Evolutionary conservation across 2,797 vertebrate species (phyloP).

Genomic region (Capromys pilorides): DNA sequence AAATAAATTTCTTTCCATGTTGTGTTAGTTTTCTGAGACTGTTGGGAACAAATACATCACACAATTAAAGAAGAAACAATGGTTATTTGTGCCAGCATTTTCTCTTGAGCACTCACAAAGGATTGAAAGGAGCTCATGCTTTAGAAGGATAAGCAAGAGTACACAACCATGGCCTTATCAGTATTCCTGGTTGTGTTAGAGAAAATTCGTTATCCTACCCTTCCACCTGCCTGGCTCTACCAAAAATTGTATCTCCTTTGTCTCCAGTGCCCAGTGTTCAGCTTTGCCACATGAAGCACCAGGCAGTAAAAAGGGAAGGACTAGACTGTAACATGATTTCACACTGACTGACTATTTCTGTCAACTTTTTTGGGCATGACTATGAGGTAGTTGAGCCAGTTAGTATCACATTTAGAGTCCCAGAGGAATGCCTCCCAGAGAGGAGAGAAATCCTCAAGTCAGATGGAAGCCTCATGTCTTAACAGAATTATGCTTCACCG

Average conservation of each 20-base stretch:
- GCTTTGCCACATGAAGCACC: slow-evolving; percentile 28
- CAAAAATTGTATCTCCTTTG: slow-evolving; percentile 2
- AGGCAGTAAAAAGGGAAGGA: background rate
- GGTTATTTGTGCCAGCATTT: slow-evolving; percentile 54
- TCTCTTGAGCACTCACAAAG: slow-evolving; percentile 23
- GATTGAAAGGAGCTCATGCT: slow-evolving; percentile 45
- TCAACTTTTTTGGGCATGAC: slow-evolving; percentile 43
- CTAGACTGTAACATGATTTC: slow-evolving; percentile 59
- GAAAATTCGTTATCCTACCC: slow-evolving; percentile 49
- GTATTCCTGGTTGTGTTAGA: slow-evolving; percentile 37
- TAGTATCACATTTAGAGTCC: slow-evolving; percentile 35
- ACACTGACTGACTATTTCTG: slow-evolving; percentile 46
- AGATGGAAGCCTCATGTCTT: slow-evolving; percentile 37
- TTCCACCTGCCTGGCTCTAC: slow-evolving; percentile 36
- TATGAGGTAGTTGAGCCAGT: slow-evolving; percentile 27
- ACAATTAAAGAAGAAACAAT: slow-evolving; percentile 45
- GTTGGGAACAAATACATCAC: background rate
- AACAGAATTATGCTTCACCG: slow-evolving; percentile 23
- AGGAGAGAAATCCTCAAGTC: slow-evolving; percentile 34
- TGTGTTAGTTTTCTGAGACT: background rate
- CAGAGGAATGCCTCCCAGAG: background rate
- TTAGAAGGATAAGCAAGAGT: background rate
- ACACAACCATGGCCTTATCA: slow-evolving; percentile 18
- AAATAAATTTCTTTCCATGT: background rate
- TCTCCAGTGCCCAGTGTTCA: background rate